These are phyloP conservation scores for Sebastes oblongus DNA, from an alignment of 2,797 vertebrate genomes.

Conservation along the genomic window DNA sequence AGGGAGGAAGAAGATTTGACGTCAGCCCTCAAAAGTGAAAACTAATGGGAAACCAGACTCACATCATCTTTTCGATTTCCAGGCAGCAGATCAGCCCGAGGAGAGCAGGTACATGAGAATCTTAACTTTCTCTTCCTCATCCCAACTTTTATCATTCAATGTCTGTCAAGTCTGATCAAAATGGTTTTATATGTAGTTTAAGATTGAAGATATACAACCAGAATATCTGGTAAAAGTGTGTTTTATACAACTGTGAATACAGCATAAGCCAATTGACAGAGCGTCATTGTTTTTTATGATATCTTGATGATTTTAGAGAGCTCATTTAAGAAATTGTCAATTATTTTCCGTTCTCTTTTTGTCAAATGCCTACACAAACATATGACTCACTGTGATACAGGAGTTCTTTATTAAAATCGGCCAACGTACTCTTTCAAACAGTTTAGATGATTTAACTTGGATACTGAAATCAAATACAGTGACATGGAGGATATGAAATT, in stretches of 20 bases:
- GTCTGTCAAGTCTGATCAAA: neutral
- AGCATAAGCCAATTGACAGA: neutral
- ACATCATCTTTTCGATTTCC: conserved; percentile 7
- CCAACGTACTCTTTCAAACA: neutral
- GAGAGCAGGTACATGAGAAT: conserved; percentile 47
- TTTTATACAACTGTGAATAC: neutral
- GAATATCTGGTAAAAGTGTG: neutral
- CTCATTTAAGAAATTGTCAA: neutral
- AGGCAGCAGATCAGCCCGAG: neutral
- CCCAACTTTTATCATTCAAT: neutral
- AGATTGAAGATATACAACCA: neutral
- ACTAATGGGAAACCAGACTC: conserved; percentile 3
- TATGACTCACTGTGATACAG: neutral
- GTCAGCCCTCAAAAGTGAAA: conserved; percentile 37
- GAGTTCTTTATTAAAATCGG: neutral
- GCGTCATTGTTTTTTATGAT: neutral
- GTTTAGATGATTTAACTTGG: neutral
- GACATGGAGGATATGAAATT: neutral
- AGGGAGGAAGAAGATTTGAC: conserved; percentile 18
- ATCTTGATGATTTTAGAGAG: neutral
- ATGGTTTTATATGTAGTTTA: neutral
- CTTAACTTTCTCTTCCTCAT: conserved; percentile 12
- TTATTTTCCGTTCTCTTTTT: neutral
- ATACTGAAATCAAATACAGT: neutral
- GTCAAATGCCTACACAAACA: neutral